Percentiles rank a stretch among this genome's conserved stretches.
phyloP scores from a whole-genome alignment of 2,797 vertebrate genomes.

The Remorina albescens region DNA sequence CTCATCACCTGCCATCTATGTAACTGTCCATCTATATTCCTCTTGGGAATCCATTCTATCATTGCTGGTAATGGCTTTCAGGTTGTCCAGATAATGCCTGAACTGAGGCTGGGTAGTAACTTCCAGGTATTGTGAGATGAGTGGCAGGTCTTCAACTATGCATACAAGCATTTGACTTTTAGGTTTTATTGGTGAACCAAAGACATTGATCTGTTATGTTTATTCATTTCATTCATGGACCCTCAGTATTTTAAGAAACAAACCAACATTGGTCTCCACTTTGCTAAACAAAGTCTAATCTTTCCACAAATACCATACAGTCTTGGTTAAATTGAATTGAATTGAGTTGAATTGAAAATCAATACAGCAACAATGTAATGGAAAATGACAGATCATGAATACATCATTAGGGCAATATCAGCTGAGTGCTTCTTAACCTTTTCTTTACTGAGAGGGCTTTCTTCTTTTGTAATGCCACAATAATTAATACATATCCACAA shows the following conservation, averaged over 20 bases:
- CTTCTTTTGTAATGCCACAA: slow-evolving; percentile 5
- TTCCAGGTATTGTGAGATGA: slow-evolving; percentile 46
- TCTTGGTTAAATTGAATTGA: slow-evolving; percentile 56
- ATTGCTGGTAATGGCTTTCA: slow-evolving; percentile 74
- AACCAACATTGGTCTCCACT: slow-evolving; percentile 15
- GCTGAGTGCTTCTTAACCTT: slow-evolving; percentile 46
- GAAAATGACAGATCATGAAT: slow-evolving; percentile 61
- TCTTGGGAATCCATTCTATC: slow-evolving; percentile 74
- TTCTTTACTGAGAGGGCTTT: slow-evolving; percentile 13
- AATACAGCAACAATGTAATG: slow-evolving; percentile 64
- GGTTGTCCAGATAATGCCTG: slow-evolving; percentile 72
- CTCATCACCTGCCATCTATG: slow-evolving; percentile 75
- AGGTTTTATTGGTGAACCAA: neutral
- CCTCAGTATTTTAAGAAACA: slow-evolving; percentile 3
- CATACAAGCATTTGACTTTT: slow-evolving; percentile 22
- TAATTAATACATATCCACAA: neutral
- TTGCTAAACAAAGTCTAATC: slow-evolving; percentile 47
- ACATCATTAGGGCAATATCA: slow-evolving; percentile 56
- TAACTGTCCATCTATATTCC: slow-evolving; percentile 72
- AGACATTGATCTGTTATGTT: neutral
- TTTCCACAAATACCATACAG: slow-evolving; percentile 43
- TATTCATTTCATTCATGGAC: neutral
- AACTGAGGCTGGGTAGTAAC: slow-evolving; percentile 54
- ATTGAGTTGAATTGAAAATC: slow-evolving; percentile 65
- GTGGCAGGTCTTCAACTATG: slow-evolving; percentile 38